phyloP scores from a whole-genome alignment of 2,888 invertebrate genomes.

The Phaonia tiefii region DNA sequence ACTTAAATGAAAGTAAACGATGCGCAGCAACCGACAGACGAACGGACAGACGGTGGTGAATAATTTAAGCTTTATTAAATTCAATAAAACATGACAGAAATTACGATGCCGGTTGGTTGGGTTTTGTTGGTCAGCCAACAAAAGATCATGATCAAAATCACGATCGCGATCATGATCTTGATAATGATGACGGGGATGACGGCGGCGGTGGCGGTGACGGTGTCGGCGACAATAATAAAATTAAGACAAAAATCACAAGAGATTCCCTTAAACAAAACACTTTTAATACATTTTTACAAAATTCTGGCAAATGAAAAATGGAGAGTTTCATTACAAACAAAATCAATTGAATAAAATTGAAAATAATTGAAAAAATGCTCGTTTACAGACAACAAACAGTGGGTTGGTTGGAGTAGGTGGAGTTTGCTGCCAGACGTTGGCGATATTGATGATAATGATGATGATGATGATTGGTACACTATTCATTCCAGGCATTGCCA shows the following conservation, averaged over 20 bases:
- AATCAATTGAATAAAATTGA: slow-evolving; percentile 41
- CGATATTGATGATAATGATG: slow-evolving; percentile 24
- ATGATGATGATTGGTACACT: neutral
- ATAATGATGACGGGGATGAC: slow-evolving; percentile 31
- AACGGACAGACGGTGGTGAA: neutral
- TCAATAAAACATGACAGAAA: slow-evolving; percentile 57
- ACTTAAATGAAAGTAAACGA: slow-evolving; percentile 49
- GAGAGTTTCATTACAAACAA: slow-evolving; percentile 19
- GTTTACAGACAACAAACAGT: no score
- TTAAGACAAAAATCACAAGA: slow-evolving; percentile 14
- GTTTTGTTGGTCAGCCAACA: slow-evolving; percentile 5
- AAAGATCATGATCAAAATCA: slow-evolving; percentile 6
- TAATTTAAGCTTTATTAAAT: slow-evolving; percentile 55
- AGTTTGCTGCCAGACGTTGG: slow-evolving; percentile 9
- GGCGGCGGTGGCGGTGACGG: no score
- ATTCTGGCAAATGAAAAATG: slow-evolving; percentile 39
- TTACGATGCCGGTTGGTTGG: slow-evolving; percentile 35
- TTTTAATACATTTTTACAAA: slow-evolving; percentile 36
- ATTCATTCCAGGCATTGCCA: slow-evolving; percentile 33
- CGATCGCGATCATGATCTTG: slow-evolving; percentile 14
- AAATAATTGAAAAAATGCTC: slow-evolving; percentile 33
- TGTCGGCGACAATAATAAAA: neutral
- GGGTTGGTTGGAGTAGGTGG: slow-evolving; percentile 22
- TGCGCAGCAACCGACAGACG: no score
- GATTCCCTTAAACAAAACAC: slow-evolving; percentile 21